These are phyloP conservation scores for Corythaixoides concolor DNA, from an alignment of 2,113 vertebrate genomes.

Conservation along the genomic window DNA sequence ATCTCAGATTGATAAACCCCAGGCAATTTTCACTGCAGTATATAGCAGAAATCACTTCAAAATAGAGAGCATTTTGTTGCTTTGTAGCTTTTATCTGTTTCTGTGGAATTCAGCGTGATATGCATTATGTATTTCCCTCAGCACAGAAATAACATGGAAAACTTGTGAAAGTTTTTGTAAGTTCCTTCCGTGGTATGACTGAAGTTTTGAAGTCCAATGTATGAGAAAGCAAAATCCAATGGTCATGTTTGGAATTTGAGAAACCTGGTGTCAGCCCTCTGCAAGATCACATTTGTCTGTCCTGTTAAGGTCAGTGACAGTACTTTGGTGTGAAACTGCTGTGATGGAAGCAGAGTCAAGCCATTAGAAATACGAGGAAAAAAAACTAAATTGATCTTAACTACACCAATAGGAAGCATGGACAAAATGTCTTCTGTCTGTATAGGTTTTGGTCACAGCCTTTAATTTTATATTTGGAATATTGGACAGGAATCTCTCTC, in stretches of 20 bases:
- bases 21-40: slow-evolving; percentile 29
- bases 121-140: neutral
- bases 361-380: neutral
- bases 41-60: slow-evolving; percentile 1
- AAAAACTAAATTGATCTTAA: neutral
- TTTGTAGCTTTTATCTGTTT: neutral
- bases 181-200: neutral
- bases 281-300: neutral
- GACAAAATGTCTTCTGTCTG: neutral
- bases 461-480: neutral
- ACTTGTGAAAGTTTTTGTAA: neutral
- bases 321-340: neutral
- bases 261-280: neutral
- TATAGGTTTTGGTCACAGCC: neutral
- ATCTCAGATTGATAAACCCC: neutral
- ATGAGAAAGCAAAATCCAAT: neutral
- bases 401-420: neutral
- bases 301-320: neutral
- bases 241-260: neutral
- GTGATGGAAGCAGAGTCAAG: neutral
- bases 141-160: neutral
- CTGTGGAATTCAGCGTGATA: neutral
- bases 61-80: neutral
- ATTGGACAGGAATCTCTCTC: neutral
- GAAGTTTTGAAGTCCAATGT: neutral